phyloP scores from a whole-genome alignment of 30 jellyfish, hydroid and myxozoan species.

The Cassiopea andromeda region DNA sequence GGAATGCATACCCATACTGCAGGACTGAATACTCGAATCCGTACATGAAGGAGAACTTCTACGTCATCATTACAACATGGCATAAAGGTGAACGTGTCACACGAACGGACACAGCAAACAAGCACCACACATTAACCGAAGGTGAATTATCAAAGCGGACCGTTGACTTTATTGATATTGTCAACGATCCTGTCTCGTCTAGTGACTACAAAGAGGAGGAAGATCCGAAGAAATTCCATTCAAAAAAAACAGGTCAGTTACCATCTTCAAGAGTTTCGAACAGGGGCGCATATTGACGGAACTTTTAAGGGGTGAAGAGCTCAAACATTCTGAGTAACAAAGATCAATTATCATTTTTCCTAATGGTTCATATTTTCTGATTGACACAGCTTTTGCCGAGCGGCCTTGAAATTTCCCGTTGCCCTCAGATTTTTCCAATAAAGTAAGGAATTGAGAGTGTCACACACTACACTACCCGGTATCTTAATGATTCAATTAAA shows the following conservation, averaged over 20 bases:
- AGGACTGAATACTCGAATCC: constrained; percentile 86
- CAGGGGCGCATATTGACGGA: too few species aligned
- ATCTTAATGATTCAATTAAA: too few species aligned
- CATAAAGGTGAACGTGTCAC: constrained; percentile 86
- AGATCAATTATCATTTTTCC: too few species aligned
- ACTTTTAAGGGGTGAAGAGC: too few species aligned
- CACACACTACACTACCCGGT: too few species aligned
- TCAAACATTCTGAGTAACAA: too few species aligned
- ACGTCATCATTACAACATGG: constrained; percentile 79
- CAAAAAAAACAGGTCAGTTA: constrained; percentile 82
- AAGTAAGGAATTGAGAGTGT: too few species aligned
- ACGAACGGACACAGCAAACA: constrained; percentile 64
- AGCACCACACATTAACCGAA: constrained; percentile 72
- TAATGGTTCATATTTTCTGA: too few species aligned
- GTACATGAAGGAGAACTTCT: constrained; percentile 87
- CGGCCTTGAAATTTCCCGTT: too few species aligned
- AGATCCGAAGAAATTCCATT: constrained; percentile 89
- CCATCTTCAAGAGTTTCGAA: too few species aligned
- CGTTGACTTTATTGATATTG: constrained; percentile 81
- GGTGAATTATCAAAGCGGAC: constrained; percentile 57
- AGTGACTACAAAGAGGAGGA: constrained; percentile 85
- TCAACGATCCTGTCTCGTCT: constrained; percentile 84
- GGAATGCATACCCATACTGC: constrained; percentile 99
- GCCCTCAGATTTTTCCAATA: too few species aligned
- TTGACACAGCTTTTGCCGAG: too few species aligned